phyloP scores from a whole-genome alignment of 2,797 vertebrate genomes.

The Masticophis lateralis region DNA sequence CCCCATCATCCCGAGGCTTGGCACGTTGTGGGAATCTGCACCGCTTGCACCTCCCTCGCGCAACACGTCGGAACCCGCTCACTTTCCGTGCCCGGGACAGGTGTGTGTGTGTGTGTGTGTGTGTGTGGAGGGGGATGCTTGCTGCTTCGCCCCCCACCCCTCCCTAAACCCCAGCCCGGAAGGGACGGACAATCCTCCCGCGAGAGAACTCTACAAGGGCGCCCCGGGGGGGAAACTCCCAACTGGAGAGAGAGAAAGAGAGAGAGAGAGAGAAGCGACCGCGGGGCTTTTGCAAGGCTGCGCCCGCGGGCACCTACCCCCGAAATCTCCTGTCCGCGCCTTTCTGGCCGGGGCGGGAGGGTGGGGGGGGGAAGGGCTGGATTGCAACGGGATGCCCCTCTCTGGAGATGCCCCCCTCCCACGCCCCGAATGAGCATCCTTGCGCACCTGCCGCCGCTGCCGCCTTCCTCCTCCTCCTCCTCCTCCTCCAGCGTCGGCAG shows the following conservation, averaged over 20 bases:
- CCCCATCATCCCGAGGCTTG: background rate
- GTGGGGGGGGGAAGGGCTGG: background rate
- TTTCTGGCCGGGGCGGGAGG: background rate
- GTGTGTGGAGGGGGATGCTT: no score
- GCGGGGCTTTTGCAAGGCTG: background rate
- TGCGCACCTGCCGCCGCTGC: background rate
- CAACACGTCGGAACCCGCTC: background rate
- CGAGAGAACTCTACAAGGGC: background rate
- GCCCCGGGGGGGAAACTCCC: background rate
- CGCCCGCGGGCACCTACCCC: background rate
- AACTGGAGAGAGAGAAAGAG: background rate
- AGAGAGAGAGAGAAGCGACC: background rate
- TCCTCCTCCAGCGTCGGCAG: background rate
- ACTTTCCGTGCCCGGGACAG: background rate
- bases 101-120: rapidly evolving
- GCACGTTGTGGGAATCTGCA: background rate
- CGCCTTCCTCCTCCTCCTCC: background rate
- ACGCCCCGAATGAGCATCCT: background rate
- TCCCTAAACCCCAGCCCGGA: background rate
- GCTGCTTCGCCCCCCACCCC: no score
- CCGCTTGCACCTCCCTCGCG: background rate
- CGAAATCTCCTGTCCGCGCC: background rate
- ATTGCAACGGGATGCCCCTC: background rate
- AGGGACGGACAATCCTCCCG: background rate
- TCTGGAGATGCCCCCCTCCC: background rate